Percentiles rank a stretch among this genome's conserved stretches.
phyloP scores from a whole-genome alignment of 2,797 vertebrate species.

The Aphelocoma californica region DNA sequence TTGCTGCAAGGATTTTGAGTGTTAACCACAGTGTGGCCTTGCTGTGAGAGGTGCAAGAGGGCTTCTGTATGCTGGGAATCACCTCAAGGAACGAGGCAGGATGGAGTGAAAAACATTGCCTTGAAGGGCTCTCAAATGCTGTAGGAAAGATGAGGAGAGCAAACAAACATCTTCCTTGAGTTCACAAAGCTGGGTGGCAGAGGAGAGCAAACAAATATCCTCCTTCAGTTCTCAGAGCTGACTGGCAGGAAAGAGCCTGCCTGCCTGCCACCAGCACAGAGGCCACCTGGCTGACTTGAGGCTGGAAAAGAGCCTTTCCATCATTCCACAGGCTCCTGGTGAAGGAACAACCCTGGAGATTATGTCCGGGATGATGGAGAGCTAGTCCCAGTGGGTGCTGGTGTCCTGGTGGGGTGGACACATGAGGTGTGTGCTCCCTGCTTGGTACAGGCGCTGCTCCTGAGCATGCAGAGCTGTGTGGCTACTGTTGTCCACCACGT shows the following conservation, averaged over 20 bases:
- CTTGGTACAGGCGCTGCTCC: rapidly evolving
- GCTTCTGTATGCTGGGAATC: neutral
- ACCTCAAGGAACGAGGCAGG: neutral
- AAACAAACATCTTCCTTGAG: neutral
- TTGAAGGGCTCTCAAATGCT: neutral
- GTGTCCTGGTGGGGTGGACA: too few relatives aligned
- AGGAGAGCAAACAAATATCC: neutral
- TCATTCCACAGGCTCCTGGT: rapidly evolving
- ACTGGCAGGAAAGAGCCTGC: neutral
- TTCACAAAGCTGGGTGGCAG: neutral
- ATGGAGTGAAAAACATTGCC: neutral
- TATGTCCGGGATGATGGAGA: neutral
- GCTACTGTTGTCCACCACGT: rapidly evolving
- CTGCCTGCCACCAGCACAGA: neutral
- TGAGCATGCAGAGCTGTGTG: rapidly evolving
- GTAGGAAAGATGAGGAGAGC: neutral
- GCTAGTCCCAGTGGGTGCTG: neutral
- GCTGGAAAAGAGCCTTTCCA: neutral
- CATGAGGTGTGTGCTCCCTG: rapidly evolving
- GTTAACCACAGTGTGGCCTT: neutral
- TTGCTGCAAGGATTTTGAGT: neutral
- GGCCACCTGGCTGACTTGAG: rapidly evolving
- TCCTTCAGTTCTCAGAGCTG: neutral
- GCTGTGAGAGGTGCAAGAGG: neutral
- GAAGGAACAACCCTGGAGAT: neutral